These are phyloP conservation scores for Aythya baeri DNA, from an alignment of 2,113 vertebrate species.

Conservation along the genomic window DNA sequence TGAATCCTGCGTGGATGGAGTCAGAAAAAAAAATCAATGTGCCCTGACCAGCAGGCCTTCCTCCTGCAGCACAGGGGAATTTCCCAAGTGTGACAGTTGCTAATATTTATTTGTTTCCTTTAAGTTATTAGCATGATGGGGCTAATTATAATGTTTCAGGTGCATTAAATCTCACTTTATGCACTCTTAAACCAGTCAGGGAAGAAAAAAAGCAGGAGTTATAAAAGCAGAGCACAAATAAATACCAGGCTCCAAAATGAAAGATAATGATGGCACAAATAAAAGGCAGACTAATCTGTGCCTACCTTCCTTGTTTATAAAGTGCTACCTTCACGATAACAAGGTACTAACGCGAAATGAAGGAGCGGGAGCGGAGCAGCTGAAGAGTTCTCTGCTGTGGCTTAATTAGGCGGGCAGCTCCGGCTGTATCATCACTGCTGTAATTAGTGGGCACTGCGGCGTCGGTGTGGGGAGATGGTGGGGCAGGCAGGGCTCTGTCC, in stretches of 20 bases:
- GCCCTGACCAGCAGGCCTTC: neutral
- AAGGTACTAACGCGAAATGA: neutral
- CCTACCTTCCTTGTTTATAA: neutral
- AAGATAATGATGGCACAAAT: neutral
- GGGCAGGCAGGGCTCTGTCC: neutral
- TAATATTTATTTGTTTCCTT: slow-evolving; percentile 53
- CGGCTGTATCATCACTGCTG: neutral
- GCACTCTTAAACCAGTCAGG: neutral
- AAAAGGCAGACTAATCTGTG: neutral
- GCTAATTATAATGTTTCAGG: slow-evolving; percentile 47
- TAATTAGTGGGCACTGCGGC: neutral
- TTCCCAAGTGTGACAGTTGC: neutral
- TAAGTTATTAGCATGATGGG: slow-evolving; percentile 22
- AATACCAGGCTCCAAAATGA: neutral
- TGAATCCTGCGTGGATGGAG: slow-evolving; percentile 58
- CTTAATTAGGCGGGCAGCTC: slow-evolving; percentile 32
- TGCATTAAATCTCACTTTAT: slow-evolving; percentile 27
- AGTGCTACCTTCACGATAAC: neutral
- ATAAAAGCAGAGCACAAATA: neutral
- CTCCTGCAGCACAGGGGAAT: neutral
- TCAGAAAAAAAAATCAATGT: slow-evolving; percentile 63
- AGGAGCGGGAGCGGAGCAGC: neutral
- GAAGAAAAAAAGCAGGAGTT: slow-evolving; percentile 6
- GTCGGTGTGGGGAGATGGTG: neutral
- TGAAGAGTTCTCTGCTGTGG: neutral